Evolutionary conservation across 2,888 invertebrate species (phyloP), one percentile per base, ranked within the genome.

Genomic region (Pterobdella sp.): DNA sequence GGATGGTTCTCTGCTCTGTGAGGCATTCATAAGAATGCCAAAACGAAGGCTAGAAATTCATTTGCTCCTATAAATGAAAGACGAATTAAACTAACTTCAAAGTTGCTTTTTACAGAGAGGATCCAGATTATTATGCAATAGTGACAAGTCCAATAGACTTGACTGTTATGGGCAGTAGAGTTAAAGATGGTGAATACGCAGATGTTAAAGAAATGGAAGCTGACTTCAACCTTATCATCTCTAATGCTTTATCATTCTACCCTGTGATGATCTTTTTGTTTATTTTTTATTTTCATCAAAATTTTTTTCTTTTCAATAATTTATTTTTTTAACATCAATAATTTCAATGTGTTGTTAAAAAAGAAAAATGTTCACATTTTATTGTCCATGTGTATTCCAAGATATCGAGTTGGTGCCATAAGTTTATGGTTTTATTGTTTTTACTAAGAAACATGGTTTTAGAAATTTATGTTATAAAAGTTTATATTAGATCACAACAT

Each of bases 151-250:
- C 97, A 0, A 97, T 98, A 81, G 97, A 98, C 84, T 87, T 98
- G 80, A 85, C 95, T 63, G 89, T 91, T 84, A 93, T 98, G 1
- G 95, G 96, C 83, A 95, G 95, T 81, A 97, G 96, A 83, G 85
- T 97, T 14, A 95, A 94, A 87, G 94, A 93, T 0, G 96, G 97
- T 79, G 94, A 95, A 72, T 98, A 98, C 84, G 91, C 91, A 78
- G 93, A 94, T 81, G 88, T 96, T 78, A 94, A 94, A 37, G 93
- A 94, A 81, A 86, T 98, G 75, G 89, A 92, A 56, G 87, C 88
- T 10, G 97, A 98, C 82, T 89, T 98, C 78, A 92, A 94, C 80
- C 86, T 95, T 49, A 87, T 98, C 80, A 90, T 95, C 36, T 91
- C 89, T 79, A 98, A 98, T 86, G 93, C 96, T 0, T 94, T 94